Percentiles rank a stretch among this genome's conserved stretches.
These are phyloP conservation scores for Sebastes fasciatus DNA, from an alignment of 2,113 vertebrate species.

Conservation along the genomic window DNA sequence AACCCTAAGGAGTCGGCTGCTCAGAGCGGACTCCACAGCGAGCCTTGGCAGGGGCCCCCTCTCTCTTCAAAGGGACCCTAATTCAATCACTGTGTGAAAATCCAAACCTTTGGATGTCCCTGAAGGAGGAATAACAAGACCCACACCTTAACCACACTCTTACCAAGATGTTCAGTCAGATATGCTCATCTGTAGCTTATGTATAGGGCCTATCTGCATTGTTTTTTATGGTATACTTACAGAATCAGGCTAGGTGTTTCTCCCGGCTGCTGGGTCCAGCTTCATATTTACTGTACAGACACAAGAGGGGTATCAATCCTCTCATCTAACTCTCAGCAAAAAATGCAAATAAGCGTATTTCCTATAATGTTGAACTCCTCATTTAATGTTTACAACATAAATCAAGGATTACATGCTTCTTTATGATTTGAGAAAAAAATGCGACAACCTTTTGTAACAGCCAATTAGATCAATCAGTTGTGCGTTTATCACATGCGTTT, in stretches of 20 bases:
- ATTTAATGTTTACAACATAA: background rate
- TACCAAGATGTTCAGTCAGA: constrained; percentile 26
- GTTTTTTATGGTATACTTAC: background rate
- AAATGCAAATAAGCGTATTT: background rate
- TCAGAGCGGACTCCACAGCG: constrained; percentile 45
- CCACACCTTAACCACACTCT: constrained; percentile 45
- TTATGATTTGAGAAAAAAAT: background rate
- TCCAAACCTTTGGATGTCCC: constrained; percentile 73
- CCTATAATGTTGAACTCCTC: background rate
- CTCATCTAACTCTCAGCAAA: too few species aligned
- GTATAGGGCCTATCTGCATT: background rate
- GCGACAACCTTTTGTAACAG: background rate
- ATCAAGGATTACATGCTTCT: background rate
- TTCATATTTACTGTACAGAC: background rate
- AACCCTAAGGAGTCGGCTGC: constrained; percentile 55
- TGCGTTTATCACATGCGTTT: background rate
- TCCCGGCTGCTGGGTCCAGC: background rate
- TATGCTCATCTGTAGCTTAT: constrained; percentile 13
- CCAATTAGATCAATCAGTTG: background rate
- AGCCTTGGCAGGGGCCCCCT: constrained; percentile 65
- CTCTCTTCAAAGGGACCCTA: constrained; percentile 71
- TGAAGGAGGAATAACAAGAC: constrained; percentile 62
- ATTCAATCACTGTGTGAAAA: constrained; percentile 85
- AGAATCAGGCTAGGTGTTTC: background rate
- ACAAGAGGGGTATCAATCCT: background rate